phyloP scores from a whole-genome alignment of 2,888 invertebrate species.

The Spilarctia lutea region DNA sequence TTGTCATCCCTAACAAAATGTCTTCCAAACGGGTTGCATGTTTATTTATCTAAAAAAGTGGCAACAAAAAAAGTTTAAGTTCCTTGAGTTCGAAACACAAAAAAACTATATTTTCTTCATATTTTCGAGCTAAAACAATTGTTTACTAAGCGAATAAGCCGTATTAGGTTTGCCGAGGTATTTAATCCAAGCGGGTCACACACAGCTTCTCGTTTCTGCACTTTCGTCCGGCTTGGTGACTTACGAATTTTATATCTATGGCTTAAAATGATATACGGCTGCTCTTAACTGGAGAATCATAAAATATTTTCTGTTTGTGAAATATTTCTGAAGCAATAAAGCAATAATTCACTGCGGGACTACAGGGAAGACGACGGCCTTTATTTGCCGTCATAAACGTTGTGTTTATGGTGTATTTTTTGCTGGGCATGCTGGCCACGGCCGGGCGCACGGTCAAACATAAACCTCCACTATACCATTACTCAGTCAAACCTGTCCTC shows the following conservation, averaged over 20 bases:
- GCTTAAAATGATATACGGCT: slow-evolving; percentile 85
- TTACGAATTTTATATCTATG: slow-evolving; percentile 86
- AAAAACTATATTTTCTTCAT: background rate
- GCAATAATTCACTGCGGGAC: slow-evolving; percentile 86
- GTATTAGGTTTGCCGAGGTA: slow-evolving; percentile 20
- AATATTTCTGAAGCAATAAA: slow-evolving; percentile 87
- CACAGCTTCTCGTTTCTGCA: slow-evolving; percentile 60
- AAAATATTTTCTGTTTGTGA: slow-evolving; percentile 87
- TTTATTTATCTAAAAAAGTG: background rate
- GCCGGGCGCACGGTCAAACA: slow-evolving; percentile 71
- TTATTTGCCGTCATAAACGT: slow-evolving; percentile 86
- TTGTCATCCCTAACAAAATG: background rate
- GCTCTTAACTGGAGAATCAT: slow-evolving; percentile 86
- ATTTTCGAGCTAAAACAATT: slow-evolving; percentile 7
- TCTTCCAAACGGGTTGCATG: background rate
- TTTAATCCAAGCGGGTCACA: slow-evolving; percentile 49
- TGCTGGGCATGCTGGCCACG: slow-evolving; percentile 56
- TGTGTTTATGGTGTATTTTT: slow-evolving; percentile 85
- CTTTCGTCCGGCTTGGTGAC: slow-evolving; percentile 81
- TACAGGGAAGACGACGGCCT: slow-evolving; percentile 84
- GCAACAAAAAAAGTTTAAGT: background rate
- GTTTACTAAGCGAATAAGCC: slow-evolving; percentile 19
- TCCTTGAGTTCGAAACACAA: background rate
- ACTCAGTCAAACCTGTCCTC: slow-evolving; percentile 68
- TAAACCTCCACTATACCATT: slow-evolving; percentile 76